These are phyloP conservation scores for Hipparchia sbordonii DNA, from an alignment of 2,888 invertebrate genomes.

Conservation along the genomic window DNA sequence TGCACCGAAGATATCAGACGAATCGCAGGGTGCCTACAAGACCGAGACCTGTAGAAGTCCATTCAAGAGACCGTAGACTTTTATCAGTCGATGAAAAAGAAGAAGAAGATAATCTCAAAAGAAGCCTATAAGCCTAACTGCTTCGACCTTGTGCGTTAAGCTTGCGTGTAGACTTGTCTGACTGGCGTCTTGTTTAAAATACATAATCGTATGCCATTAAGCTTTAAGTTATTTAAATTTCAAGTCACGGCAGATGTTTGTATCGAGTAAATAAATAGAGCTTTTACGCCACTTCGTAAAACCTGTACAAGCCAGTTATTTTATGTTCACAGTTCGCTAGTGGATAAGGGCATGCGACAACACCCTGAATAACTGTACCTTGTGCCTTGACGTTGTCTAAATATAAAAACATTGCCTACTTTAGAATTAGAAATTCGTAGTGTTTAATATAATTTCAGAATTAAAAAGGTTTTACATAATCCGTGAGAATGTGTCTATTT, in stretches of 20 bases:
- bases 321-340: background rate
- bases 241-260: slow-evolving; percentile 3
- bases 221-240: background rate
- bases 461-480: too few relatives aligned
- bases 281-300: slow-evolving; percentile 1
- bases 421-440: slow-evolving; percentile 5
- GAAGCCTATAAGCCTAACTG: slow-evolving; percentile 25
- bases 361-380: slow-evolving; percentile 10
- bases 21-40: too few relatives aligned
- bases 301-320: slow-evolving; percentile 6
- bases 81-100: too few relatives aligned
- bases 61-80: too few relatives aligned
- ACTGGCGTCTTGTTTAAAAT: slow-evolving; percentile 35
- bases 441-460: background rate
- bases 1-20: too few relatives aligned
- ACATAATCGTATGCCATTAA: slow-evolving; percentile 23
- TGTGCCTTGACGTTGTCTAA: background rate
- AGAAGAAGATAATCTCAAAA: background rate
- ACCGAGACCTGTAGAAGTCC: too few relatives aligned
- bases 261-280: slow-evolving; percentile 8
- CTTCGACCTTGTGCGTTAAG: slow-evolving; percentile 47
- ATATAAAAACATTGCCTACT: slow-evolving; percentile 1
- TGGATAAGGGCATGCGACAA: slow-evolving; percentile 11
- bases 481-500: too few relatives aligned
- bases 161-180: slow-evolving; percentile 58